Base-by-base conservation (phyloP, 2,113 vertebrate species). In the Pelusios castaneus region DNA sequence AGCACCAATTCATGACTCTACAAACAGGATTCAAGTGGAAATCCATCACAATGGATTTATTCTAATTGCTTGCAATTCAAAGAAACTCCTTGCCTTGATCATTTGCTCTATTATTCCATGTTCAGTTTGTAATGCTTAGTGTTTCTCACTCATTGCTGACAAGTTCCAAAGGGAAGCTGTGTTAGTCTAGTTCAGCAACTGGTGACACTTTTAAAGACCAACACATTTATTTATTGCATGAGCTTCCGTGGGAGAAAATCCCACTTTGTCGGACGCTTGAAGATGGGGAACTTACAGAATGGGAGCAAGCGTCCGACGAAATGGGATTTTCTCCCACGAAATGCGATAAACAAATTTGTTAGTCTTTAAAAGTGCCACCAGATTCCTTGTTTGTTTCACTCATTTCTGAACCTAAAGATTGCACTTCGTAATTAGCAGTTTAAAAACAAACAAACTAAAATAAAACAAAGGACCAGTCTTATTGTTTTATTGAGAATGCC, bases 381-480 rank as follows among this genome's bases (percentile, higher is more conserved):
- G n/a, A n/a, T n/a, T n/a, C n/a, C n/a, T n/a, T n/a, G n/a, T n/a
- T n/a, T n/a, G n/a, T n/a, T n/a, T n/a, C n/a, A n/a, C n/a, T n/a
- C n/a, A n/a, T n/a, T n/a, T n/a, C n/a, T 0, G 13, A 96, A 92
- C 93, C 87, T 91, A 54, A 90, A 87, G 96, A 93, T 89, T 89
- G 92, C 19, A 10, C 95, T 95, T 94, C 89, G 90, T 93, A 97
- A 95, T 96, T 97, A 97, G 96, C 84, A 93, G 96, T 86, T 96
- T 81, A 70, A 91, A n/a, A 45, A 60, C 8, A 10, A 19, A 5
- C 52, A 67, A 9, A 43, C 25, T 47, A 88, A 51, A 89, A 29
- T 90, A 90, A 95, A 95, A 95, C 95, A 95, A 97, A 91, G 88
- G 19, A 17, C 92, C 77, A 90, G 84, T 97, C 82, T 82, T 94